Base-by-base conservation (phyloP, 2,888 invertebrate species). In the Clitarchus hookeri region DNA sequence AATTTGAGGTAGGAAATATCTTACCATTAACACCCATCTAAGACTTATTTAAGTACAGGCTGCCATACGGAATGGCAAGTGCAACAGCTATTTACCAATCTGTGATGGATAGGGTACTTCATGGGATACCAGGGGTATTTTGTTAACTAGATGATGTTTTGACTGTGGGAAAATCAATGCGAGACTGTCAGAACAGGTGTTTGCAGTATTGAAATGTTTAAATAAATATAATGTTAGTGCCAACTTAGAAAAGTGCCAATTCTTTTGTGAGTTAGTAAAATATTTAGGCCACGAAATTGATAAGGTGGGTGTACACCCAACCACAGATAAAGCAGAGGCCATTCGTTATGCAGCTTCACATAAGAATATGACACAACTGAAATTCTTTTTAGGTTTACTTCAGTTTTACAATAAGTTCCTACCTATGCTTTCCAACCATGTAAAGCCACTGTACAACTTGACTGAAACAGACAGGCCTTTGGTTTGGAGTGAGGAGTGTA, bases 201-300 rank as follows among this genome's bases (percentile, higher is more conserved):
- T 12, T 6, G 6, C 4, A 19, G 19, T 65, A 16, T 65, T 65
- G 23, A 23, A 65, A 23, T 23, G 23, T 65, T 19, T 65, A 13
- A 65, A 23, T 65, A 19, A 23, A 13, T 65, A 19, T 48, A 48
- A 48, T 23, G 16, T 65, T 19, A 65, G 23, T 6, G 65, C 16
- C 19, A 65, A 65, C 23, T 19, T 65, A 16, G 16, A 6, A 65
- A 65, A 65, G 19, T 65, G 65, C 19, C 65, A 65, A 19, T 65
- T 89, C 87, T 89, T 88, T 87, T 27, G 88, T 83, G 83, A n/a
- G n/a, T n/a, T n/a, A 23, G 87, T 90, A n/a, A 87, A 88, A 84
- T 90, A 88, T 88, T 87, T 89, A 79, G 89, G 89, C 26, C 88
- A 89, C 84, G 84, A 23, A 3, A 83, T 86, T 16, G 84, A 86